Percentiles rank a stretch among this genome's conserved stretches.
These are phyloP conservation scores for Ochotona curzoniae DNA, from an alignment of 2,113 vertebrate species.

Conservation along the genomic window DNA sequence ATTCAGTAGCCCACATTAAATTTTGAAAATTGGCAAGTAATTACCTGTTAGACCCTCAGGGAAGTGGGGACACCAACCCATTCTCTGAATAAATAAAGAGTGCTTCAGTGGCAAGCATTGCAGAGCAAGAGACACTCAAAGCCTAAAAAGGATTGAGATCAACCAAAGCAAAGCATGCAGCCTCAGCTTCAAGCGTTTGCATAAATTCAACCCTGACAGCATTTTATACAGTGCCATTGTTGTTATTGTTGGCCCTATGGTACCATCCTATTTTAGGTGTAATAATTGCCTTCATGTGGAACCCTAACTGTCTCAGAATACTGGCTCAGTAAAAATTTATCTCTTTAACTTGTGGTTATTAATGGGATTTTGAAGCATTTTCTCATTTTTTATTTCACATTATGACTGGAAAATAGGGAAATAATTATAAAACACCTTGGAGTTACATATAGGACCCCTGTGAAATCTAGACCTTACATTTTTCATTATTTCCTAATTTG, in stretches of 20 bases:
- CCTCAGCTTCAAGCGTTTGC: conserved; percentile 11
- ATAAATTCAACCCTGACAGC: not conserved
- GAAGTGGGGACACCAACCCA: not conserved
- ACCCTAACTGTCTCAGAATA: not conserved
- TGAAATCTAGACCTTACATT: conserved; percentile 48
- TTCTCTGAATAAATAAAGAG: not conserved
- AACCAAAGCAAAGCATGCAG: not conserved
- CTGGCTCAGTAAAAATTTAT: not conserved
- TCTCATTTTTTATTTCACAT: conserved; percentile 56
- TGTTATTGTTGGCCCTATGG: not conserved
- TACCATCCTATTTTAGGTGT: not conserved
- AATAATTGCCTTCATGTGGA: not conserved
- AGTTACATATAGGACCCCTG: not conserved
- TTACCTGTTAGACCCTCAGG: not conserved
- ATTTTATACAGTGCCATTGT: not conserved
- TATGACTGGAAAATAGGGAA: not conserved
- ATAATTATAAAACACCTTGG: conserved; percentile 43
- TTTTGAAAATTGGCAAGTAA: not conserved
- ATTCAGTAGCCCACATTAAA: not conserved
- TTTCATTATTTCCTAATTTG: conserved; percentile 45
- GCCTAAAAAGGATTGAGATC: not conserved
- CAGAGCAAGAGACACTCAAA: not conserved
- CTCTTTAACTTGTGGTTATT: conserved; percentile 6
- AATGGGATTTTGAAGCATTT: conserved; percentile 28
- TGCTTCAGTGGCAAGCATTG: not conserved